phyloP scores from a whole-genome alignment of 1,140 invertebrate genomes.

The Chrysoperla carnea region DNA sequence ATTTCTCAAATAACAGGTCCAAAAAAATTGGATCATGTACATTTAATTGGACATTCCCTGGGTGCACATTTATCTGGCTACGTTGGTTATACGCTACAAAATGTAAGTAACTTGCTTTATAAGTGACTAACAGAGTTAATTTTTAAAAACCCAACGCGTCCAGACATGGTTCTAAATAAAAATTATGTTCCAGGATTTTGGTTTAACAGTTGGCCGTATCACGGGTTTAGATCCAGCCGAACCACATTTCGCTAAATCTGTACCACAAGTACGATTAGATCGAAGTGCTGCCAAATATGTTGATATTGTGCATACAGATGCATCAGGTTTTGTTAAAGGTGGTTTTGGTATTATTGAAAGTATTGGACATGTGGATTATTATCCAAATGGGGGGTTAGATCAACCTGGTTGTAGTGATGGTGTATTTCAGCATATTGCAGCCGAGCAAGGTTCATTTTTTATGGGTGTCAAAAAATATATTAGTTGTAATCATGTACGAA shows the following conservation, averaged over 20 bases:
- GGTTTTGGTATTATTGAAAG: conserved; percentile 64
- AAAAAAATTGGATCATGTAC: conserved; percentile 39
- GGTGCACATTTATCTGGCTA: conserved; percentile 76
- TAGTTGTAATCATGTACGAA: conserved; percentile 70
- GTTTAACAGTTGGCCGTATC: conserved; percentile 43
- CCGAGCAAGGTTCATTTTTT: conserved; percentile 41
- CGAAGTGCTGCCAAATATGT: conserved; percentile 70
- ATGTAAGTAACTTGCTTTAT: conserved; percentile 17
- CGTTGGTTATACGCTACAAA: conserved; percentile 52
- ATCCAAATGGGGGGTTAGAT: conserved; percentile 68
- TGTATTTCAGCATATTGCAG: conserved; percentile 44
- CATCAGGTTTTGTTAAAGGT: conserved; percentile 58
- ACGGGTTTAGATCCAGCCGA: conserved; percentile 79
- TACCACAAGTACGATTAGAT: conserved; percentile 66
- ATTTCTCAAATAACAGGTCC: conserved; percentile 23
- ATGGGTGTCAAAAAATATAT: conserved; percentile 54
- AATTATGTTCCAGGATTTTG: conserved; percentile 41
- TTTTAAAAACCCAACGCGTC: background rate
- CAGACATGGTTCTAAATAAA: too few species aligned
- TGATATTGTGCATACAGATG: conserved; percentile 78
- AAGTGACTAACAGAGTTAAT: background rate
- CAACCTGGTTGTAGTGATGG: conserved; percentile 72
- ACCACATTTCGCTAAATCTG: conserved; percentile 74
- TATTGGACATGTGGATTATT: conserved; percentile 78
- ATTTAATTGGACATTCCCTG: conserved; percentile 81